phyloP scores from a whole-genome alignment of 2,888 invertebrate genomes.

The Sphinx pinastri region DNA sequence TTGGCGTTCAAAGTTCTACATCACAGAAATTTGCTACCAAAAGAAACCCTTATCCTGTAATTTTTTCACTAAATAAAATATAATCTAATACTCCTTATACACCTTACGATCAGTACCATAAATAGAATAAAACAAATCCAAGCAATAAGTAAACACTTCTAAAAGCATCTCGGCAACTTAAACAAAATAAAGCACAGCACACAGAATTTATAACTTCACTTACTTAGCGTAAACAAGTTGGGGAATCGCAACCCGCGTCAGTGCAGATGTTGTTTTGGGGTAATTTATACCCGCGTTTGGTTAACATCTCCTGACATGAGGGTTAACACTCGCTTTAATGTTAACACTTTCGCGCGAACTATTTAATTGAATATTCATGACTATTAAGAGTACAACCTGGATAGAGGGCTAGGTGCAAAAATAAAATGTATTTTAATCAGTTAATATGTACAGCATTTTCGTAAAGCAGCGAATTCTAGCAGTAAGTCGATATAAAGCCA shows the following conservation, averaged over 20 bases:
- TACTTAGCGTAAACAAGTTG: background rate
- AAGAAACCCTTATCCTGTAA: no score
- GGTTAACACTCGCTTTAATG: slow-evolving; percentile 17
- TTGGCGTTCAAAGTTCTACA: no score
- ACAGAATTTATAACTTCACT: slow-evolving; percentile 9
- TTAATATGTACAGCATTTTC: no score
- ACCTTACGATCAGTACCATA: background rate
- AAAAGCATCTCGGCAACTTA: background rate
- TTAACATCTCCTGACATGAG: slow-evolving; percentile 12
- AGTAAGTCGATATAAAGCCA: no score
- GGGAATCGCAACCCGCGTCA: slow-evolving; percentile 6
- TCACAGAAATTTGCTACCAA: no score
- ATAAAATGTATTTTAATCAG: no score
- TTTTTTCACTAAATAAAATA: no score
- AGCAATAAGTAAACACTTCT: background rate
- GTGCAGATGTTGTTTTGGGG: slow-evolving; percentile 16
- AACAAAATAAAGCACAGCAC: background rate
- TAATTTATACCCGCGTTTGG: slow-evolving; percentile 21
- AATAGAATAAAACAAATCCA: background rate
- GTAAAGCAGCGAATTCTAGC: no score
- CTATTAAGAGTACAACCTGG: background rate
- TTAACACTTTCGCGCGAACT: slow-evolving; percentile 12
- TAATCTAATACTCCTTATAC: no score
- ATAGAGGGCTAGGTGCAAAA: no score
- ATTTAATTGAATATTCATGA: background rate